Percentiles rank a stretch among this genome's conserved stretches.
phyloP scores from a whole-genome alignment of 2,888 invertebrate genomes.

The Druceiella hillmani region DNA sequence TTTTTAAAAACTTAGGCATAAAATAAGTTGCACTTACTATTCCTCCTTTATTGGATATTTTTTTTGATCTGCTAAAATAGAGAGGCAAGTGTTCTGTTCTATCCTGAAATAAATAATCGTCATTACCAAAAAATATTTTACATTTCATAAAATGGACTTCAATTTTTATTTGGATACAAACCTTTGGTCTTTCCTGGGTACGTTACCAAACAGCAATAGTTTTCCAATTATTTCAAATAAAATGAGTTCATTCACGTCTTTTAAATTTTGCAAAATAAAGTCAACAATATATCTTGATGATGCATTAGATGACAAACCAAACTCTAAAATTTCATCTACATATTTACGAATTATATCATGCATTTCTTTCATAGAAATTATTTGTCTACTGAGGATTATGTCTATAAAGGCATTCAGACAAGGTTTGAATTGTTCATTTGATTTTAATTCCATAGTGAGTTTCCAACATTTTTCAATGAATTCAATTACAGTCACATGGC shows the following conservation, averaged over 20 bases:
- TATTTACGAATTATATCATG: conserved; percentile 10
- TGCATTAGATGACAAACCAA: conserved; percentile 34
- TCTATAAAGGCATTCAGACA: conserved; percentile 40
- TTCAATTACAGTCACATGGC: conserved; percentile 26
- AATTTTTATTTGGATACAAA: conserved; percentile 28
- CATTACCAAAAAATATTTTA: too few relatives aligned
- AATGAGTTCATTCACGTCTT: conserved; percentile 26
- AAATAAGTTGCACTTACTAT: too few relatives aligned
- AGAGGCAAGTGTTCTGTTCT: too few relatives aligned
- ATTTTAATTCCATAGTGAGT: conserved; percentile 44
- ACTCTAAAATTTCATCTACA: conserved; percentile 34
- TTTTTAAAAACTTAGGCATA: too few relatives aligned
- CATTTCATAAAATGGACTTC: too few relatives aligned
- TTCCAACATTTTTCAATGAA: conserved; percentile 39
- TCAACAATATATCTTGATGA: conserved; percentile 35
- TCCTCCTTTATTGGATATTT: too few relatives aligned
- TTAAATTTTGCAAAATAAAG: conserved; percentile 22
- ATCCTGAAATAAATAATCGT: too few relatives aligned
- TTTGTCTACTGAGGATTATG: conserved; percentile 27
- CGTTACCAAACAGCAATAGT: conserved; percentile 43
- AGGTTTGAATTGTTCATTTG: conserved; percentile 38
- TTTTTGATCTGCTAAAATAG: too few relatives aligned
- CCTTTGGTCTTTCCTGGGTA: conserved; percentile 52
- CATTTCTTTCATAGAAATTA: conserved; percentile 5
- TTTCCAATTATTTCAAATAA: conserved; percentile 40